phyloP scores from a whole-genome alignment of 2,888 invertebrate species.

The Calameuta pallipes region DNA sequence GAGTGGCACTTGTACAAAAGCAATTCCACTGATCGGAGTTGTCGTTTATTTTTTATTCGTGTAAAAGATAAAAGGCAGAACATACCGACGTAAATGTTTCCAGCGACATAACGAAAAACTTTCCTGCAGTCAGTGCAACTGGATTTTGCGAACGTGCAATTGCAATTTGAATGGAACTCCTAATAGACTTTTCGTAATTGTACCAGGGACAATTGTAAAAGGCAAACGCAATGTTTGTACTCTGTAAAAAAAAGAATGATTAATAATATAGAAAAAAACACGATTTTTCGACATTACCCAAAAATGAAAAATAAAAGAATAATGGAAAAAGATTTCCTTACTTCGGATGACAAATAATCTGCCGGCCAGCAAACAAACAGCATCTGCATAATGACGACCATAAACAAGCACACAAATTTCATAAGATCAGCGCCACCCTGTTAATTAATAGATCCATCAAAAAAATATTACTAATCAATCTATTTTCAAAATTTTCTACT shows the following conservation, averaged over 20 bases:
- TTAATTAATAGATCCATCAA: background rate
- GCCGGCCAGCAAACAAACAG: background rate
- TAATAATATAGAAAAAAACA: background rate
- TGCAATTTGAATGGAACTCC: conserved; percentile 18
- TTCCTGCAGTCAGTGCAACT: conserved; percentile 23
- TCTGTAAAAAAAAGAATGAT: conserved; percentile 14
- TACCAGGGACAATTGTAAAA: conserved; percentile 26
- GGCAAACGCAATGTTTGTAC: conserved; percentile 18
- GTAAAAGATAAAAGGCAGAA: background rate
- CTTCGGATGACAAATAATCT: background rate
- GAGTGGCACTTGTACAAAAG: no score
- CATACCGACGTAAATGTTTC: conserved; percentile 26
- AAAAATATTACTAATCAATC: background rate
- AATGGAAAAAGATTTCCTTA: background rate
- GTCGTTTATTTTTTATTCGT: background rate
- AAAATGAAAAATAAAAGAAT: background rate
- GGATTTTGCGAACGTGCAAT: conserved; percentile 24
- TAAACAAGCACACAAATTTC: background rate
- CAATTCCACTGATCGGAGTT: background rate
- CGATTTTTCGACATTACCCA: background rate
- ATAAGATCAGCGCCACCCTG: background rate
- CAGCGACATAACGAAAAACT: conserved; percentile 20
- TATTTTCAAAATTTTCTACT: background rate
- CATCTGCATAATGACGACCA: background rate
- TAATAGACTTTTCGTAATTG: conserved; percentile 15